These are phyloP conservation scores for Chaetophractus vellerosus DNA, from an alignment of 2,797 vertebrate genomes.

Conservation along the genomic window DNA sequence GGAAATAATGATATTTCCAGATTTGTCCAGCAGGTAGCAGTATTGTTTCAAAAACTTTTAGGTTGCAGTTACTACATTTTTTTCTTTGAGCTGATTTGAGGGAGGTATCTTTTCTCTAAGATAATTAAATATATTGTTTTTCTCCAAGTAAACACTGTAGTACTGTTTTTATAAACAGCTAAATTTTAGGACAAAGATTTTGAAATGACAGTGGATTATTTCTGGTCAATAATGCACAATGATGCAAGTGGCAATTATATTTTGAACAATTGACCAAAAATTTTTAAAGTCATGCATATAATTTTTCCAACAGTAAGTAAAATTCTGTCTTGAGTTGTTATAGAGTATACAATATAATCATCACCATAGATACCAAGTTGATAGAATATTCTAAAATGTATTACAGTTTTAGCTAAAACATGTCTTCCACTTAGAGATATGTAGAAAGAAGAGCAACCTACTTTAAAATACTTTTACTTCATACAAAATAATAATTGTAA, in stretches of 20 bases:
- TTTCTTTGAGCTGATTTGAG: constrained; percentile 40
- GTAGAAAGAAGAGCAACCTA: not conserved
- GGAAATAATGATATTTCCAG: not conserved
- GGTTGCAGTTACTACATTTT: not conserved
- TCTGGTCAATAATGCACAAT: not conserved
- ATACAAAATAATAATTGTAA: constrained; percentile 36
- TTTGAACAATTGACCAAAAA: constrained; percentile 56
- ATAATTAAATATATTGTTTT: constrained; percentile 52
- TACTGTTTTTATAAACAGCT: constrained; percentile 53
- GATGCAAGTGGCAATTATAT: constrained; percentile 61
- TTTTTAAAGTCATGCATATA: constrained; percentile 53
- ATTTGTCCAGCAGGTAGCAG: constrained; percentile 87
- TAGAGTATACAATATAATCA: constrained; percentile 1
- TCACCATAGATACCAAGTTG: not conserved
- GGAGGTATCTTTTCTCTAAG: constrained; percentile 51
- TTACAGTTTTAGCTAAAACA: constrained; percentile 61
- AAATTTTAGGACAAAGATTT: constrained; percentile 58
- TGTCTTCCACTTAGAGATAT: constrained; percentile 26
- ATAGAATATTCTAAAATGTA: constrained; percentile 65
- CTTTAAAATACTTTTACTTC: not conserved
- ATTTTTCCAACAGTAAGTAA: constrained; percentile 38
- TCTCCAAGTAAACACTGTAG: constrained; percentile 64
- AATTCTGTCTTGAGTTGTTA: constrained; percentile 40
- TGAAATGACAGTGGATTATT: constrained; percentile 68
- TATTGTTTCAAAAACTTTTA: constrained; percentile 69